Evolutionary conservation across 1,140 invertebrate species (phyloP), one percentile per base, ranked within the genome.

Genomic region (Trachelipus rathkii): DNA sequence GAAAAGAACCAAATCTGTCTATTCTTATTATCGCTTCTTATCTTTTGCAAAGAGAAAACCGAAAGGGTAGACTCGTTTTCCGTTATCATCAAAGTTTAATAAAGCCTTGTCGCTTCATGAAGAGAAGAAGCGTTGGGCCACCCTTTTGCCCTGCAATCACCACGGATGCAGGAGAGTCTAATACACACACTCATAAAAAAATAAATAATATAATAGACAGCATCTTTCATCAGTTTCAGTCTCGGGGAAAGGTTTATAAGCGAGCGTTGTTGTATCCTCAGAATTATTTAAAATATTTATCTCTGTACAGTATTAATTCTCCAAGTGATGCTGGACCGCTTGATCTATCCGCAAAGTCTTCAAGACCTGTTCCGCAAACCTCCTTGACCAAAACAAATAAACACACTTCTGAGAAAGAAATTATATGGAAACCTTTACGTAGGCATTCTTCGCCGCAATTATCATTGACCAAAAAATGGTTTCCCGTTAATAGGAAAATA

Each of bases 191-290:
- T 19, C 50, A 19, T 13, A 60, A 3, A 8, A 60, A 60, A 60
- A 13, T 60, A 60, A 60, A 60, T 60, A 60, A 60, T 60, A 60
- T 60, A 60, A 15, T 60, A 60, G 50, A 13, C 11, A 60, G 50
- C 8, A 2, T 60, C 19, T 19, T 60, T 19, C 50, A 60, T 19
- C 50, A 60, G 11, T 60, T 60, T 60, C 50, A 60, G 19, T 60
- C 50, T 60, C 11, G 11, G 1, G 11, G 50, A 19, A 19, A 8
- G 11, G 19, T 4, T 2, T 60, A 4, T 13, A 60, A 60, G 19
- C 1, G 50, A 3, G 50, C 11, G 4, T 19, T 60, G 11, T 60
- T 8, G 11, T 15, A 60, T 19, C 50, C 50, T 3, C 50, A 60
- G 19, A 60, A 19, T 19, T 60, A 60, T 8, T 60, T 60, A 15